Evolutionary conservation across 2,888 invertebrate species (phyloP), one percentile per base, ranked within the genome.

Genomic region (Leptinotarsa tumamoca): DNA sequence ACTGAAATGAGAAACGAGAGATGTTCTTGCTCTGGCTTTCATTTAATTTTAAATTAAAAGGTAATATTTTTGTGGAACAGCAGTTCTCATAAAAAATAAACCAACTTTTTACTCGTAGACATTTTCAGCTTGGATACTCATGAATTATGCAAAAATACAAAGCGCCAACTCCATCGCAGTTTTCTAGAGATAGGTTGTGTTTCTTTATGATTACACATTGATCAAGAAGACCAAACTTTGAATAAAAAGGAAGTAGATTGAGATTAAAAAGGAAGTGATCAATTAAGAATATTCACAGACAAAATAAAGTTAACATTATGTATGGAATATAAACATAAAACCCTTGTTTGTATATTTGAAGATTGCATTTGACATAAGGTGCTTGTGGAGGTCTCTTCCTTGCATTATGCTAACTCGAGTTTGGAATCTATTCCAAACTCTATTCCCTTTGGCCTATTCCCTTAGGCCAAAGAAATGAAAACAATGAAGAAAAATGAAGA

Each of bases 21-120:
- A 73, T 72, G 76, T 70, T 73, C 51, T 52, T 61, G 61, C 70
- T 58, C 72, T 56, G 76, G 69, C 67, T 76, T 76, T 67, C 67
- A 67, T 76, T 72, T 76, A 68, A 74, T 72, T 73, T 51, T 58
- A 61, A 73, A 76, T 76, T 76, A 76, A 73, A 73, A 76, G 71
- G 70, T 70, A 58, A 70, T 61, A 70, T 58, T 70, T 69, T 52
- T 27, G 27, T 27, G 56, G 56, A 56, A 69, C 54, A 69, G 58
- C 49, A 54, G 54, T 58, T 58, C 49, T 21, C 58, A 54, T 56
- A 58, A 70, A 70, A 63, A 63, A 63, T 63, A 63, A 63, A 63
- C 63, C 33, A 63, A 63, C 63, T 63, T 63, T 63, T 63, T 63
- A 63, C 33, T 33, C 63, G n/a, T 33, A 63, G 63, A 63, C 63